Conservation (phyloP, 1,140 invertebrate genomes). For the Pinna nobilis region DNA sequence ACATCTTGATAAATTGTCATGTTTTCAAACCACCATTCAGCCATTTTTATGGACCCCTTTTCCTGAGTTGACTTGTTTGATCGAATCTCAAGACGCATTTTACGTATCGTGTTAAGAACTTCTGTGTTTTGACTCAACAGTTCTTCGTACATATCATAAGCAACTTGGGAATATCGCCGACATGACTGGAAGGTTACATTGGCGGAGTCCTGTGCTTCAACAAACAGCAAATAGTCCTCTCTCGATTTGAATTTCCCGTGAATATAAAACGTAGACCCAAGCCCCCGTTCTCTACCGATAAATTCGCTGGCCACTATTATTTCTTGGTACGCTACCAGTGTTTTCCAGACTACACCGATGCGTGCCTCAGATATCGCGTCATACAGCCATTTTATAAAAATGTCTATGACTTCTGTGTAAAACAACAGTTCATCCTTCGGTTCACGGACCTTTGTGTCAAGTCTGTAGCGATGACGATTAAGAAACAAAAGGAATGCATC, state of each 20-base stretch:
- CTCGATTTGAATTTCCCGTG: conserved; percentile 45
- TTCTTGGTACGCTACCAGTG: conserved; percentile 54
- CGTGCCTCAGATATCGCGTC: conserved; percentile 20
- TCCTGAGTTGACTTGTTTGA: conserved; percentile 13
- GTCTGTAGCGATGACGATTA: conserved; percentile 50
- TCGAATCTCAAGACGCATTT: conserved; percentile 40
- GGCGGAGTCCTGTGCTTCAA: conserved; percentile 53
- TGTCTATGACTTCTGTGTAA: conserved; percentile 37
- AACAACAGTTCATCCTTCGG: conserved; percentile 21
- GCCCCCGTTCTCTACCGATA: conserved; percentile 55
- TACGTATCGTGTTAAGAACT: conserved; percentile 1
- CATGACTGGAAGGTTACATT: conserved; percentile 54
- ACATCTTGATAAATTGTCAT: conserved; percentile 47
- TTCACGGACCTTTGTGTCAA: conserved; percentile 23
- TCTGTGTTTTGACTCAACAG: conserved; percentile 16
- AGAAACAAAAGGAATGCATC: conserved; percentile 51
- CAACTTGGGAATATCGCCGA: conserved; percentile 50
- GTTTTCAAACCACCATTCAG: conserved; percentile 51
- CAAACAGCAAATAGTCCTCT: conserved; percentile 55
- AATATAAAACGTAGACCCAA: conserved; percentile 52
- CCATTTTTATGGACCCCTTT: conserved; percentile 36
- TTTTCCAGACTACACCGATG: conserved; percentile 45
- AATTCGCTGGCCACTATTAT: conserved; percentile 51
- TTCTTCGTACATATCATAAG: conserved; percentile 41
- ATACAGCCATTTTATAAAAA: conserved; percentile 45